phyloP scores from a whole-genome alignment of 2,888 invertebrate genomes.

The Anorthoa munda region DNA sequence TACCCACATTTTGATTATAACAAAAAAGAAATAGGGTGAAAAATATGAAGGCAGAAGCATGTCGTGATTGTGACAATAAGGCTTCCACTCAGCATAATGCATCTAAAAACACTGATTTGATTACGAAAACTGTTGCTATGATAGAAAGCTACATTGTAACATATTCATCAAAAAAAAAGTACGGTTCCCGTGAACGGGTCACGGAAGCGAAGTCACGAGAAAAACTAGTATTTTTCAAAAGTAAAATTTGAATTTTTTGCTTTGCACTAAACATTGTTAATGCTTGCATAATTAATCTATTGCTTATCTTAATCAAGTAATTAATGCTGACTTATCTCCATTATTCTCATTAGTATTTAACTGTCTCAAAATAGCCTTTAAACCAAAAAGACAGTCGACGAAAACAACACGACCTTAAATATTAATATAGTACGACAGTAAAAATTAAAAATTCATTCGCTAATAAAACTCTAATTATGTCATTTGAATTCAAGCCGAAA shows the following conservation, averaged over 20 bases:
- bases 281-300: background rate
- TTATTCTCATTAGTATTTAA: background rate
- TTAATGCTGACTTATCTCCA: background rate
- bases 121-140: no score
- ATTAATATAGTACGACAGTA: slow-evolving; percentile 19
- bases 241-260: background rate
- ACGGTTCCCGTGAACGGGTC: no score
- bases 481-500: slow-evolving; percentile 76
- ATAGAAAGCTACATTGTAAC: no score
- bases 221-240: background rate
- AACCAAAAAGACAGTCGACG: background rate
- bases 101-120: no score
- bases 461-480: slow-evolving; percentile 73
- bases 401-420: slow-evolving; percentile 26
- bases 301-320: background rate
- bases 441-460: slow-evolving; percentile 50
- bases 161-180: no score
- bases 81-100: no score
- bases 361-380: background rate
- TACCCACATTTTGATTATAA: no score
- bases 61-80: no score
- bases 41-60: no score
- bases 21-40: no score
- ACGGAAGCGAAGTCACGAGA: background rate
- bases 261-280: background rate